Base-by-base conservation (phyloP, 2,888 invertebrate genomes). In the Leucozona laternaria region DNA sequence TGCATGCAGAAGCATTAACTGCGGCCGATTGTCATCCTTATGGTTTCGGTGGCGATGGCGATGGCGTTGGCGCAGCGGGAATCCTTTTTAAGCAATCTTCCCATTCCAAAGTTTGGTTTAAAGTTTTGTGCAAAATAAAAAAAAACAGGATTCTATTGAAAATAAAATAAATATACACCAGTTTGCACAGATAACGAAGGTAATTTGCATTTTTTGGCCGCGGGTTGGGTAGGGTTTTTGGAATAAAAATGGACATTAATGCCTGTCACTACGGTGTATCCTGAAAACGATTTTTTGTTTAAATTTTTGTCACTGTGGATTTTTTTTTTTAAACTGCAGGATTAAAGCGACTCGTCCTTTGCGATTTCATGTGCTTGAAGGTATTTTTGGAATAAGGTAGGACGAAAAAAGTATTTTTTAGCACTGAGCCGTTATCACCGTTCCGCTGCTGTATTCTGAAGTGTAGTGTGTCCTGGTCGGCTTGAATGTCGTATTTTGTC, bases 131-230 rank as follows among this genome's bases (percentile, higher is more conserved):
- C 68, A 20, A 57, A 45, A 53, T 73, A 66, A 71, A 72, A 72
- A 31, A 31, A 31, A 31, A 31, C 72, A 15, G 45, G 17, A 34
- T 64, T 53, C 45, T 4, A 55, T 48, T 58, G 71, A 79, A 62
- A 75, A 40, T 25, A 64, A 10, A 45, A 28, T 5, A 28, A 20
- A 64, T 20, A 66, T 17, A 13, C 20, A 43, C 45, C 68, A 13
- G 45, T 50, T 50, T 68, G 43, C 57, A 37, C 20, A 82, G 86
- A 86, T 86, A 86, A 86, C 82, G 78, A 75, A 73, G 64, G 10
- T 48, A 62, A 72, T 85, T 85, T 85, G 60, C 85, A 85, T 80
- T 80, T 53, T 37, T 48, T n/a, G 50, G 34, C 34, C 20, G 10
- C 1, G 37, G 1, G 22, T 2, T 2, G 5, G 37, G 11, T n/a